Evolutionary conservation across 2,113 vertebrate species (phyloP), one percentile per base, ranked within the genome.

Genomic region (Osmerus mordax): DNA sequence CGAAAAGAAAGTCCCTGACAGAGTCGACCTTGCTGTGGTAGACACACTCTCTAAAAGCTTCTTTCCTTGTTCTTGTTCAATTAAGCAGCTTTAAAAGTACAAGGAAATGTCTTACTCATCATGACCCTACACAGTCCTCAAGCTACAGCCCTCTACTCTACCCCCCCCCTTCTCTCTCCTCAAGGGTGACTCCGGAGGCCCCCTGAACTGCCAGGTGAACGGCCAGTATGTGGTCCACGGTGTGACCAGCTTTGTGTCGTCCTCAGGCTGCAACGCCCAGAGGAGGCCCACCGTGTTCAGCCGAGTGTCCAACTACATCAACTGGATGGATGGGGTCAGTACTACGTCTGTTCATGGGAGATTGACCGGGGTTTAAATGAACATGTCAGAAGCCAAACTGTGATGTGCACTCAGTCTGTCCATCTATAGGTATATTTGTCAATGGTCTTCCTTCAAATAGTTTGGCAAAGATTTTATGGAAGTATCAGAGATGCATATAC

Each of bases 221-320:
- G 93, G 96, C 4, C 19, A 63, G 62, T 95, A 94, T 66, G 75
- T 90, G 5, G 92, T 97, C 77, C 93, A 95, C 0, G 95, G 96
- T 0, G 91, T 96, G 84, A 93, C 94, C 87, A 97, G 95, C 88
- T 98, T 98, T 18, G 94, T 96, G 74, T 96, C 94, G 60, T 71
- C 84, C 0, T 23, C 1, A 3, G 95, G 94, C 63, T 95, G 95
- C 85, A 97, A 97, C 4, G 28, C 86, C 4, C 1, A 70, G 69
- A 78, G 0, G 87, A 98, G 91, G 76, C 97, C 95, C 62, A 97
- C 95, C 0, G 95, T 97, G 77, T 98, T 97, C 90, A 97, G 94
- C 52, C 92, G 94, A 0, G 90, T 92, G 65, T 97, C 97, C 6
- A 92, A 90, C 81, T 98, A 95, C 85, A 90, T 78, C 83, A 82